Evolutionary conservation across 2,113 vertebrate species (phyloP), one percentile per base, ranked within the genome.

Genomic region (Alectura lathami): DNA sequence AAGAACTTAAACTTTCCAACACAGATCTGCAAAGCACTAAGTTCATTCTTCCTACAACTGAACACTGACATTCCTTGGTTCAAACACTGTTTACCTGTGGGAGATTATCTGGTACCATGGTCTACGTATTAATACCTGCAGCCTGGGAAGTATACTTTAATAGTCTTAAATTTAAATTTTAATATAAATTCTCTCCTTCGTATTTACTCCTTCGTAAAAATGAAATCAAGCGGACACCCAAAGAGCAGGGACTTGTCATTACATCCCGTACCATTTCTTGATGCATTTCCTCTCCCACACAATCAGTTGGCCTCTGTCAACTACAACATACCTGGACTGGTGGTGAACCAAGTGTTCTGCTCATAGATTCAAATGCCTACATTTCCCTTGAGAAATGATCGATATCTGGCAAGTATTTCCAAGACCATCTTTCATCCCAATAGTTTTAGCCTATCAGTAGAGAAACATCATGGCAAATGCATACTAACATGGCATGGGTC

Each of bases 41-140:
- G 73, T 88, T 91, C 88, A 43, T 93, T 93, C 21, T 7, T 91
- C 34, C 69, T 90, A 57, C 69, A 72, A 24, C 18, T 54, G 75
- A 92, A 80, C 42, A 47, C 27, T 95, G 96, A 95, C 82, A 96
- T 95, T 96, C 95, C 95, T 78, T 86, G 94, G 72, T 93, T 90
- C 91, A 90, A 94, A 94, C 88, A 91, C 79, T 76, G 75, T n/a
- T 90, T 56, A 72, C 83, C 93, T 16, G 47, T 88, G 91, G 85
- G 93, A 96, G 87, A 94, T 88, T 83, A 83, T 74, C 87, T 94
- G 64, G 45, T 91, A 59, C 91, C 42, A 36, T 5, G 5, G 91
- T 66, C 70, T 77, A 87, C 91, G 83, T 86, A 96, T 88, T 93
- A 91, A 75, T 74, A 88, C 63, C 88, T 94, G 48, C 27, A 75